Evolutionary conservation across 1,140 invertebrate genomes (phyloP).

Genomic region (Heterodera carotae): DNA sequence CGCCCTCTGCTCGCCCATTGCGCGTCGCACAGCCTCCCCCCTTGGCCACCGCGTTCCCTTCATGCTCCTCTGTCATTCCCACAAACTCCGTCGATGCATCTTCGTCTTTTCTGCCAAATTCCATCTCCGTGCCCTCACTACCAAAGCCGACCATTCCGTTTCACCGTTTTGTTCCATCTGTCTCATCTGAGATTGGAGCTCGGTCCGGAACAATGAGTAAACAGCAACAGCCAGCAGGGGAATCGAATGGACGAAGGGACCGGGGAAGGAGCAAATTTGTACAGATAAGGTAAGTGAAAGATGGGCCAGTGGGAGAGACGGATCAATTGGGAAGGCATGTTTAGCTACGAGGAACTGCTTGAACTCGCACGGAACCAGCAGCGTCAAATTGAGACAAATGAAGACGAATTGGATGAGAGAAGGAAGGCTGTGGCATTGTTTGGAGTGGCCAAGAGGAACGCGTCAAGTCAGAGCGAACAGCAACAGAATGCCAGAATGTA

Average conservation of each 20-base stretch:
- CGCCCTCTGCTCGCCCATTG: constrained; percentile 13
- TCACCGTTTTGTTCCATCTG: constrained; percentile 5
- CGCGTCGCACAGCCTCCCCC: constrained; percentile 27
- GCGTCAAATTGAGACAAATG: constrained; percentile 39
- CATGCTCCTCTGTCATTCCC: neutral
- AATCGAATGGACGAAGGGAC: neutral
- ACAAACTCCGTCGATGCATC: neutral
- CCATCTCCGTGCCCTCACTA: neutral
- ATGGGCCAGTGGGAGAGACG: neutral
- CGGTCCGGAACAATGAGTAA: neutral
- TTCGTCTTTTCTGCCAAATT: neutral
- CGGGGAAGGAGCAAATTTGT: neutral
- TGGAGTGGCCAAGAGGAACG: constrained; percentile 20
- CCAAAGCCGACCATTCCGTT: neutral
- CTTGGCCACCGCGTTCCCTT: constrained; percentile 13
- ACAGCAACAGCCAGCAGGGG: neutral
- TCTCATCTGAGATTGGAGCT: neutral
- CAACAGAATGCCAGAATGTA: constrained; percentile 29
- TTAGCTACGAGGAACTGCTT: constrained; percentile 33
- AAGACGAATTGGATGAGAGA: constrained; percentile 33
- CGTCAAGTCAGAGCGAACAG: constrained; percentile 21
- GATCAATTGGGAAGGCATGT: constrained; percentile 2
- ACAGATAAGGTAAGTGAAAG: constrained; percentile 9
- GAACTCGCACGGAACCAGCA: constrained; percentile 37
- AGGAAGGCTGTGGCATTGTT: constrained; percentile 33